A percentile compares a stretch with the other conserved stretches of the same genome.
phyloP scores from a whole-genome alignment of 2,797 vertebrate species.

The Sternotherus odoratus region DNA sequence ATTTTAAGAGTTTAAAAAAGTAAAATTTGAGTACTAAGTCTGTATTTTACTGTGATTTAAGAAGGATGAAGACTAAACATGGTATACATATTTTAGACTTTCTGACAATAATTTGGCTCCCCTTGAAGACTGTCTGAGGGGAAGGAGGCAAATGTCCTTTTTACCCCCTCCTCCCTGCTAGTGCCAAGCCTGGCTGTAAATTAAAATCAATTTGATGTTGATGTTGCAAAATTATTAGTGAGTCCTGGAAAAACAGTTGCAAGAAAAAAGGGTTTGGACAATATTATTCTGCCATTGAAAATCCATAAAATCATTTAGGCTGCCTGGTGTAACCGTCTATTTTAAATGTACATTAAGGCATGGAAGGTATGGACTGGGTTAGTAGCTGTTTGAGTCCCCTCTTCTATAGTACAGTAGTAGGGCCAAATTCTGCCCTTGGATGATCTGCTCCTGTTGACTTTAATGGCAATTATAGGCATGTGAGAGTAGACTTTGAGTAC shows the following conservation, averaged over 20 bases:
- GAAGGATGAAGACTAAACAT: background rate
- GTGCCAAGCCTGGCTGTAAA: background rate
- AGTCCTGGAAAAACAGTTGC: background rate
- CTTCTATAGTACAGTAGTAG: background rate
- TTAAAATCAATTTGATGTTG: background rate
- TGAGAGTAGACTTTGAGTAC: background rate
- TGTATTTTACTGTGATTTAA: background rate
- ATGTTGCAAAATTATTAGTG: background rate
- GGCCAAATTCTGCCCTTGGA: background rate
- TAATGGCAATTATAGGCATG: background rate
- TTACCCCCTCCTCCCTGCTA: background rate
- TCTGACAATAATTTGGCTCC: background rate
- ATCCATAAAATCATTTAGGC: background rate
- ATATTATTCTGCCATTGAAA: slow-evolving; percentile 2
- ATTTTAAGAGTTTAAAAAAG: background rate
- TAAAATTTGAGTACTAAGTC: background rate
- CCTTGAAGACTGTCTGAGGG: background rate
- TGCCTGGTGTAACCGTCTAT: background rate
- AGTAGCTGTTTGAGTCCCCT: background rate
- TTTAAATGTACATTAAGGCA: background rate
- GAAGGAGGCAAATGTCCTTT: background rate
- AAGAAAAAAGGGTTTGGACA: slow-evolving; percentile 3
- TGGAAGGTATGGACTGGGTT: background rate
- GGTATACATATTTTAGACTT: background rate
- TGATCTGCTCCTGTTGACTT: slow-evolving; percentile 1